Base-by-base conservation (phyloP, 2,113 vertebrate genomes). In the Thomomys bottae region DNA sequence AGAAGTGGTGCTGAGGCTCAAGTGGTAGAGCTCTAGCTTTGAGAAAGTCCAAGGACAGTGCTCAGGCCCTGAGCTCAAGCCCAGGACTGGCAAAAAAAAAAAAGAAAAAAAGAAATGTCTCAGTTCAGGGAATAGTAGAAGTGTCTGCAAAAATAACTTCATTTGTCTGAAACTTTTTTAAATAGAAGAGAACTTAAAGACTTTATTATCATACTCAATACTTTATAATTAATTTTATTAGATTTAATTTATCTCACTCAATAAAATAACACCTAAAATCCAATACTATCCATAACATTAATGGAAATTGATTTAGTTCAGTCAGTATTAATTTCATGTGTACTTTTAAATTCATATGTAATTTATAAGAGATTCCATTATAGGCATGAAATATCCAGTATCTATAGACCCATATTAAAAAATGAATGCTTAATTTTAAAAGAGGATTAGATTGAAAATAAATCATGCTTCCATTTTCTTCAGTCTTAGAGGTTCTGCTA, bases 201-300 rank as follows among this genome's bases (percentile, higher is more conserved):
- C 82, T 59, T 45, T 89, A 66, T 89, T 67, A 84, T 42, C 26
- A 7, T n/a, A 84, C 9, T 66, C 68, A 18, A 66, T 84, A 49
- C 26, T 68, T 73, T 80, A 61, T 68, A 91, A 93, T 81, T 45
- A 57, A 49, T 81, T 36, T 68, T 92, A 87, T 95, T 94, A 76
- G 42, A 59, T 79, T 83, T 80, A 92, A 92, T 80, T 66, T 82
- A 36, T 75, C 15, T 79, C n/a, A 54, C 64, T 94, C 70, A 70
- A 57, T 54, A 81, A 90, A 92, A 28, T 32, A n/a, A n/a, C 24
- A 32, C 78, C 45, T 67, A 86, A 89, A 91, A 86, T 63, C 66
- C 17, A 94, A 84, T 87, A 63, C 5, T 68, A 45, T 80, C 59
- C 36, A 63, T 66, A 80, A 64, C 61, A 63, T 57, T 72, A 84